Evolutionary conservation across 30 jellyfish, hydroid and myxozoan species (phyloP).

Genomic region (Hydra vulgaris): DNA sequence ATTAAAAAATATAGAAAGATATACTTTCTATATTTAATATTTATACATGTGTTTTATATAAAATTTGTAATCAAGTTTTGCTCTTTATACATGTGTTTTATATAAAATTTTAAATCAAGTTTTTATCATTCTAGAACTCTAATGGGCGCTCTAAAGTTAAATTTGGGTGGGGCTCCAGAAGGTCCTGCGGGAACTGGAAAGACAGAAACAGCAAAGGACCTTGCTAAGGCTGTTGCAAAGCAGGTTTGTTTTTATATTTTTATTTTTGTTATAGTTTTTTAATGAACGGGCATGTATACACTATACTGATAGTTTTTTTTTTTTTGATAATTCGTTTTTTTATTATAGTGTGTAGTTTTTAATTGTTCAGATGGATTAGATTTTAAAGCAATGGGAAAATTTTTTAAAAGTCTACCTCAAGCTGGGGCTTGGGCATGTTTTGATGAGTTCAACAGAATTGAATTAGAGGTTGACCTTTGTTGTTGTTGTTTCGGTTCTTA

Average conservation of each 20-base stretch:
- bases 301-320: too few relatives aligned
- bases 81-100: too few relatives aligned
- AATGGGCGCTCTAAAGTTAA: slow-evolving; percentile 84
- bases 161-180: slow-evolving; percentile 98
- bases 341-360: slow-evolving; percentile 74
- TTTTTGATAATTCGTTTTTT: background rate
- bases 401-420: slow-evolving; percentile 87
- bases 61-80: too few relatives aligned
- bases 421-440: slow-evolving; percentile 98
- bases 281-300: too few relatives aligned
- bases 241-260: slow-evolving; percentile 42
- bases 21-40: too few relatives aligned
- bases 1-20: too few relatives aligned
- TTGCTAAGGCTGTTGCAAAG: slow-evolving; percentile 94
- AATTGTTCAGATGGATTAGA: slow-evolving; percentile 92
- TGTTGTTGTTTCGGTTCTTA: too few relatives aligned
- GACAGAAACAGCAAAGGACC: slow-evolving; percentile 83
- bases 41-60: too few relatives aligned
- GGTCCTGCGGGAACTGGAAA: slow-evolving; percentile 99
- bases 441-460: slow-evolving; percentile 88
- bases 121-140: slow-evolving; percentile 40
- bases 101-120: too few relatives aligned
- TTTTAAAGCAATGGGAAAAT: slow-evolving; percentile 91
- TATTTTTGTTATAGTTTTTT: too few relatives aligned
- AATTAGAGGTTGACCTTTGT: slow-evolving; percentile 84